A percentile compares a stretch with the other conserved stretches of the same genome.
Conservation (phyloP, 2,888 invertebrate genomes). For the Anthophora plumipes region DNA sequence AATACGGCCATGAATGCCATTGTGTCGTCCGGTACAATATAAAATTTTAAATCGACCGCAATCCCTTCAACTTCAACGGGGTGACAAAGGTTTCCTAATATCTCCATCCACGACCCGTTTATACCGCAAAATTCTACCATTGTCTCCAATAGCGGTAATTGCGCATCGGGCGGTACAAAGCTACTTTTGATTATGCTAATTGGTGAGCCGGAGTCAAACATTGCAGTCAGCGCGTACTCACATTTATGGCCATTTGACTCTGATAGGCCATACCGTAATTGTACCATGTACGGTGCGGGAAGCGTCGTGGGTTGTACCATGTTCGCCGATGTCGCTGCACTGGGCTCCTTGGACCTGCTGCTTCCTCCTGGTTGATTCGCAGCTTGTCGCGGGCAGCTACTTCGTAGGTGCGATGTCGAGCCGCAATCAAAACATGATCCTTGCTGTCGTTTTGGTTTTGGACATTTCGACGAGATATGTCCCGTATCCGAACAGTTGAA, state of each 20-base stretch:
- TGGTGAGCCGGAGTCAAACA: slow-evolving; percentile 17
- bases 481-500: neutral
- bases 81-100: neutral
- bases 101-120: neutral
- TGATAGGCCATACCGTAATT: neutral
- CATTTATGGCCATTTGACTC: neutral
- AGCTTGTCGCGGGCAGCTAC: neutral
- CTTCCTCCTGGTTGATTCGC: neutral
- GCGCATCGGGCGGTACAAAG: neutral
- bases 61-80: neutral
- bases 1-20: neutral
- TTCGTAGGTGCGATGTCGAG: neutral
- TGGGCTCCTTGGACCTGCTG: no score
- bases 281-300: neutral
- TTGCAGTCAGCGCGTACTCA: neutral
- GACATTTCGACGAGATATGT: neutral
- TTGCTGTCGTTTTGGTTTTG: neutral
- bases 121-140: neutral
- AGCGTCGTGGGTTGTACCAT: neutral
- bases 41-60: neutral
- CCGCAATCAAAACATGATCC: neutral
- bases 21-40: neutral
- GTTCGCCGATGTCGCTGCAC: neutral
- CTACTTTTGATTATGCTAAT: slow-evolving; percentile 23
- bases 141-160: neutral